phyloP scores from a whole-genome alignment of 2,797 vertebrate genomes.

The Hapalemur alaotrensis region DNA sequence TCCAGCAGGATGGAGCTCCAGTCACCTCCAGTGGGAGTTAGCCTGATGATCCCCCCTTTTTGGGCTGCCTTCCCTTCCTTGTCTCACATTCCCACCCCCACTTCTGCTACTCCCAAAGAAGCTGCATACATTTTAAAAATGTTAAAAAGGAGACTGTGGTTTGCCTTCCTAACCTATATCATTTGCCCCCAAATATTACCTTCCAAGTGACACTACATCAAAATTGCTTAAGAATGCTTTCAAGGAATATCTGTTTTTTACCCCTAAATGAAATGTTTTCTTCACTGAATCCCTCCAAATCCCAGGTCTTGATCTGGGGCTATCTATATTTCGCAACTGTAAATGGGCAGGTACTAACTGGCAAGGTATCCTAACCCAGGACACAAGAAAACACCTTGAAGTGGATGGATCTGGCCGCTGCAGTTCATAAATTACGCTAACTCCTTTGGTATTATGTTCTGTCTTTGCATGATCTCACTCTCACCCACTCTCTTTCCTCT shows the following conservation, averaged over 20 bases:
- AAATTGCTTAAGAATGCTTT: conserved; percentile 67
- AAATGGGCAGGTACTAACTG: background rate
- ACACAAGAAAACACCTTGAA: conserved; percentile 58
- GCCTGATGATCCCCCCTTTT: background rate
- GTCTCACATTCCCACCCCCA: background rate
- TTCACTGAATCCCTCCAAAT: background rate
- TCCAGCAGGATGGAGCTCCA: background rate
- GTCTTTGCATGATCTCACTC: conserved; percentile 77
- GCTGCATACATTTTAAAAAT: background rate
- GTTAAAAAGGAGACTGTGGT: background rate
- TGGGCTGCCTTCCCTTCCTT: background rate
- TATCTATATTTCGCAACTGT: background rate
- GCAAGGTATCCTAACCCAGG: background rate
- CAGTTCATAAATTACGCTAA: conserved; percentile 72
- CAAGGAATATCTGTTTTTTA: conserved; percentile 67
- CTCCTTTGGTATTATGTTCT: conserved; percentile 71
- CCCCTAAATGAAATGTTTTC: background rate
- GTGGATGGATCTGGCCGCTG: conserved; percentile 45
- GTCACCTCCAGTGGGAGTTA: background rate
- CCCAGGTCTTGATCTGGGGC: background rate
- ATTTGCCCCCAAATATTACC: background rate
- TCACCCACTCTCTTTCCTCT: conserved; percentile 78
- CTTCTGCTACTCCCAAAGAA: background rate
- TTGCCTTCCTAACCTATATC: background rate
- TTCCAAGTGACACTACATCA: conserved; percentile 22